phyloP scores from a whole-genome alignment of 2,113 vertebrate genomes.

The Cottus gobio region DNA sequence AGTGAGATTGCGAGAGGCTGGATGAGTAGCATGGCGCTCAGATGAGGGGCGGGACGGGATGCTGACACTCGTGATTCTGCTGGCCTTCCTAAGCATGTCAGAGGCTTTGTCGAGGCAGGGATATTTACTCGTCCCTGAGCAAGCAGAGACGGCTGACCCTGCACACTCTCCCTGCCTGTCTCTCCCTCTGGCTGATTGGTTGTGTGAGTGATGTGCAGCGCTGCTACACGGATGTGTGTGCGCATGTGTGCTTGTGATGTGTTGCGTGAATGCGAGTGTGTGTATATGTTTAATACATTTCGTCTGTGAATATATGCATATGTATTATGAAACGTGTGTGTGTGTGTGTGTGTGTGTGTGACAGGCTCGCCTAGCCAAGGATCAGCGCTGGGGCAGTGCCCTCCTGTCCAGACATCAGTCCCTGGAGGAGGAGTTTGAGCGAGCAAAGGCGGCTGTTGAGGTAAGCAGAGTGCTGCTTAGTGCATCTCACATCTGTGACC shows the following conservation, averaged over 20 bases:
- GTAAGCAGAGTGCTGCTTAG: conserved; percentile 78
- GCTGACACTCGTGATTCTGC: conserved; percentile 72
- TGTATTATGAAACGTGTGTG: conserved; percentile 44
- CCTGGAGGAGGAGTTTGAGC: conserved; percentile 98
- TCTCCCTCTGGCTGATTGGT: conserved; percentile 51
- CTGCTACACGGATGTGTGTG: conserved; percentile 7
- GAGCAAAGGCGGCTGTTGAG: conserved; percentile 98
- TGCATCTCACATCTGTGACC: conserved; percentile 38
- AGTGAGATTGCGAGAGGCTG: conserved; percentile 33
- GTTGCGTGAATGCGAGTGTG: conserved; percentile 6
- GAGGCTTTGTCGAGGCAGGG: conserved; percentile 74
- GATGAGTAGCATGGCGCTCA: conserved; percentile 47
- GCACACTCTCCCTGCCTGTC: conserved; percentile 69
- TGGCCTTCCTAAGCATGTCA: conserved; percentile 72
- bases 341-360: conserved; percentile 37
- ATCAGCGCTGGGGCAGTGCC: conserved; percentile 91
- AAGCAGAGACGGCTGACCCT: conserved; percentile 73
- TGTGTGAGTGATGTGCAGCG: conserved; percentile 44
- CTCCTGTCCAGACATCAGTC: conserved; percentile 96
- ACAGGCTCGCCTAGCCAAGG: conserved; percentile 91
- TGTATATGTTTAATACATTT: conserved; percentile 24
- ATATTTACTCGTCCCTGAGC: conserved; percentile 64
- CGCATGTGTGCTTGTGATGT: conserved; percentile 14
- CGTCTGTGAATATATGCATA: conserved; percentile 58
- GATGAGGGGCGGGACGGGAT: conserved; percentile 35